phyloP scores from a whole-genome alignment of 1,140 invertebrate species.

The Aphelinus certus region DNA sequence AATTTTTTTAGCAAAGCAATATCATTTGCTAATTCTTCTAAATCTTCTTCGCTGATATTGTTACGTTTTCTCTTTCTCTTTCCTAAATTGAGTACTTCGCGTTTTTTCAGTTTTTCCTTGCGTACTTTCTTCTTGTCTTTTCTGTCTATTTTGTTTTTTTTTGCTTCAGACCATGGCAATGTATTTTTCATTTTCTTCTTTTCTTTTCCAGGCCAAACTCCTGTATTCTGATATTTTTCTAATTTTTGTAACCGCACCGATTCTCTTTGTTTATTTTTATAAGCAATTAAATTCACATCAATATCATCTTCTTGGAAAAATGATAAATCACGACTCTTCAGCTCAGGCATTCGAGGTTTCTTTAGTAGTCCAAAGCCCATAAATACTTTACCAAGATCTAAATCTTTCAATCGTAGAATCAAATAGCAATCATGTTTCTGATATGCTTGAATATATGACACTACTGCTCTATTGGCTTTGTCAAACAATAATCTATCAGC shows the following conservation, averaged over 20 bases:
- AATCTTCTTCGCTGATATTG: slow-evolving; percentile 76
- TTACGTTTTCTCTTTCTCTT: slow-evolving; percentile 69
- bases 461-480: slow-evolving; percentile 91
- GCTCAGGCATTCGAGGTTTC: slow-evolving; percentile 94
- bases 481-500: slow-evolving; percentile 84
- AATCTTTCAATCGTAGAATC: slow-evolving; percentile 88
- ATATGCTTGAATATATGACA: slow-evolving; percentile 94
- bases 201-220: slow-evolving; percentile 78
- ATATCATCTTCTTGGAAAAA: slow-evolving; percentile 75
- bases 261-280: slow-evolving; percentile 85
- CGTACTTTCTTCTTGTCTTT: slow-evolving; percentile 71
- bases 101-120: slow-evolving; percentile 75
- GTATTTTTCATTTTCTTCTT: slow-evolving; percentile 71
- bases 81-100: slow-evolving; percentile 71
- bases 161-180: slow-evolving; percentile 83
- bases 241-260: slow-evolving; percentile 77
- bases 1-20: slow-evolving; percentile 87
- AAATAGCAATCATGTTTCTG: slow-evolving; percentile 95
- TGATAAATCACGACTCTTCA: slow-evolving; percentile 71
- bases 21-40: slow-evolving; percentile 86
- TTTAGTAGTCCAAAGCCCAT: slow-evolving; percentile 89
- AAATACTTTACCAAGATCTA: slow-evolving; percentile 87
- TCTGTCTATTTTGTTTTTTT: slow-evolving; percentile 77
- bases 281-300: slow-evolving; percentile 81
- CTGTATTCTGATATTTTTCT: slow-evolving; percentile 76